Evolutionary conservation across 2,797 vertebrate species (phyloP).

Genomic region (Pseudochirops cupreus): DNA sequence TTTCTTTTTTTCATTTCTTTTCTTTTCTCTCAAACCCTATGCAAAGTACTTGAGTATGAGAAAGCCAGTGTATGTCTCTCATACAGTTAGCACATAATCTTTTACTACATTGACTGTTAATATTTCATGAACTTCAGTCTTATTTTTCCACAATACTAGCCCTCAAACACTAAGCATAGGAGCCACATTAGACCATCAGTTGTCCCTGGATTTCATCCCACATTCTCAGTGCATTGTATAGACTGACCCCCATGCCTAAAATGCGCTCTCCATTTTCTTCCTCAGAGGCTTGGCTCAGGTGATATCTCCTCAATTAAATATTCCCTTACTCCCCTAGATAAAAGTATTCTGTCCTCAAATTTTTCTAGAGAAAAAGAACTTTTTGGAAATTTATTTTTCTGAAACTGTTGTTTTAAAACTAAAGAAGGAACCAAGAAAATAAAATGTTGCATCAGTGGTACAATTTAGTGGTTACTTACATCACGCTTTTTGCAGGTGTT

Average conservation of each 20-base stretch:
- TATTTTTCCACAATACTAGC: not conserved
- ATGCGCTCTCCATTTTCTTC: not conserved
- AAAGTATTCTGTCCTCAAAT: not conserved
- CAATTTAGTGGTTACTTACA: not conserved
- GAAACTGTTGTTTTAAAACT: not conserved
- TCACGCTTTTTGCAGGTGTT: not conserved
- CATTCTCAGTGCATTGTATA: not conserved
- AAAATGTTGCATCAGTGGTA: not conserved
- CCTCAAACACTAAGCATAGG: not conserved
- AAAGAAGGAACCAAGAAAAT: not conserved
- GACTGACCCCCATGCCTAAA: not conserved
- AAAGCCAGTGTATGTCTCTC: too few relatives aligned
- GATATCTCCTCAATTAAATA: not conserved
- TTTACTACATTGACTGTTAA: not conserved
- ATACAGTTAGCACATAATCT: not conserved
- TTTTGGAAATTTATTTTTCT: not conserved
- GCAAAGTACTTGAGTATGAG: too few relatives aligned
- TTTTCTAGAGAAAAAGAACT: too few relatives aligned
- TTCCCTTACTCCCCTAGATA: not conserved
- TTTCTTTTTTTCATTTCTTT: too few relatives aligned
- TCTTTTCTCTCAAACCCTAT: too few relatives aligned
- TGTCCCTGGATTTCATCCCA: not conserved
- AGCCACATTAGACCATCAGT: not conserved
- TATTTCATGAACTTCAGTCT: not conserved
- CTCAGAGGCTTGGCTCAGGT: not conserved